Percentiles rank a stretch among this genome's conserved stretches.
phyloP scores from a whole-genome alignment of 2,797 vertebrate species.

The Crocodylus rhombifer region DNA sequence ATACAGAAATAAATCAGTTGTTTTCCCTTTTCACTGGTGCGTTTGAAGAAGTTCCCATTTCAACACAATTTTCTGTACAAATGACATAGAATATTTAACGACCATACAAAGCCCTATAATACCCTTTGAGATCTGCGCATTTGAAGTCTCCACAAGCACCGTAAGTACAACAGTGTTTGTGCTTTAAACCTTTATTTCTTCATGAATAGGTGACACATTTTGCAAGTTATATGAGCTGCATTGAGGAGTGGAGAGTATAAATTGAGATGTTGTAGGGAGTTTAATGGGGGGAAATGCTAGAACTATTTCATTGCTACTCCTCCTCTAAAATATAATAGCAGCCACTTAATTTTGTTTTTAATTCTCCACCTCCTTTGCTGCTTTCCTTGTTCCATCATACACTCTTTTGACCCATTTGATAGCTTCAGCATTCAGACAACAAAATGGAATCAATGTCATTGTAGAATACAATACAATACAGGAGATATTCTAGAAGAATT shows the following conservation, averaged over 20 bases:
- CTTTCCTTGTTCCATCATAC: neutral
- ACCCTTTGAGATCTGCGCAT: neutral
- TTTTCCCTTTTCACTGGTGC: slow-evolving; percentile 32
- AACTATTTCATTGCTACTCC: neutral
- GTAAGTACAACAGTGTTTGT: accelerated
- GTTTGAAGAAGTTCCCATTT: slow-evolving; percentile 41
- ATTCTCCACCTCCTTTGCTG: neutral
- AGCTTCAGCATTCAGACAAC: neutral
- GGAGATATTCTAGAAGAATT: neutral
- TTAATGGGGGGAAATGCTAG: neutral
- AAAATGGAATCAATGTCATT: neutral
- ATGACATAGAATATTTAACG: neutral
- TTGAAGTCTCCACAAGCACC: neutral
- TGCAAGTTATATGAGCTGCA: neutral
- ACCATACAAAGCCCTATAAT: neutral
- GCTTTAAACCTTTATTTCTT: neutral
- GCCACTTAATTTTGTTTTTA: neutral
- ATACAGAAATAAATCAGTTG: neutral
- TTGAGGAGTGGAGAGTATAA: neutral
- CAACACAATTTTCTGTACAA: neutral
- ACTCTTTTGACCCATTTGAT: neutral
- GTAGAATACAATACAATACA: neutral
- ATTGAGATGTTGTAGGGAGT: neutral
- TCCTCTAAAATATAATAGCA: neutral
- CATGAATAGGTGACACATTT: neutral